Conservation (phyloP, 2,797 vertebrate species). For the Oreochromis grahami region DNA sequence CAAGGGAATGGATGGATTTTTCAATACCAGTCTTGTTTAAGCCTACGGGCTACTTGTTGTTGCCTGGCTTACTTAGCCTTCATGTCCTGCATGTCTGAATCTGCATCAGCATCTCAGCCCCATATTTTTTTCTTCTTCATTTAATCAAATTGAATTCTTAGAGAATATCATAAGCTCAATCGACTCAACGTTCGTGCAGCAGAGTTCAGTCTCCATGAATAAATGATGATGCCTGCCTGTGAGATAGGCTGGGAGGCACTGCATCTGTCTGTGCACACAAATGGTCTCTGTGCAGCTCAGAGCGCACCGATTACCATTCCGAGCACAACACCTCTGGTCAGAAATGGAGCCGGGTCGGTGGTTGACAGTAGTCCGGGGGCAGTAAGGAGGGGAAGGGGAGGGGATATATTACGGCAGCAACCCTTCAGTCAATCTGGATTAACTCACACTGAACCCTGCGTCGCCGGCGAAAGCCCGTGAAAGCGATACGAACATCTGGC, state of each 20-base stretch:
- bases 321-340: conserved; percentile 71
- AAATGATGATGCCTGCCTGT: conserved; percentile 69
- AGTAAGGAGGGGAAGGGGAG: conserved; percentile 33
- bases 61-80: not conserved
- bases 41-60: not conserved
- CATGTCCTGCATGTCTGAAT: not conserved
- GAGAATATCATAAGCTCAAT: not conserved
- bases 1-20: not conserved
- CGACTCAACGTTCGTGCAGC: conserved; percentile 43
- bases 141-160: not conserved
- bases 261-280: conserved; percentile 73
- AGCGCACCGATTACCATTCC: conserved; percentile 72
- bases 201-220: conserved; percentile 68
- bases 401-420: conserved; percentile 54
- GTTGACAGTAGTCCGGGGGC: conserved; percentile 50
- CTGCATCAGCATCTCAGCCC: not conserved
- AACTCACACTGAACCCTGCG: conserved; percentile 59
- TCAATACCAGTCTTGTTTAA: not conserved
- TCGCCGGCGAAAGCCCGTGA: conserved; percentile 38
- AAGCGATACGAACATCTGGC: conserved; percentile 73
- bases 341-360: conserved; percentile 70
- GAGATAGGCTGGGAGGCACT: conserved; percentile 65
- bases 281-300: conserved; percentile 67
- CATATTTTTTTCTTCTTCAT: not conserved
- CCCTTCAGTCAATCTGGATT: conserved; percentile 72